Percentiles rank a stretch among this genome's conserved stretches.
Conservation (phyloP, 2,888 invertebrate species). For the Orthosia cruda region DNA sequence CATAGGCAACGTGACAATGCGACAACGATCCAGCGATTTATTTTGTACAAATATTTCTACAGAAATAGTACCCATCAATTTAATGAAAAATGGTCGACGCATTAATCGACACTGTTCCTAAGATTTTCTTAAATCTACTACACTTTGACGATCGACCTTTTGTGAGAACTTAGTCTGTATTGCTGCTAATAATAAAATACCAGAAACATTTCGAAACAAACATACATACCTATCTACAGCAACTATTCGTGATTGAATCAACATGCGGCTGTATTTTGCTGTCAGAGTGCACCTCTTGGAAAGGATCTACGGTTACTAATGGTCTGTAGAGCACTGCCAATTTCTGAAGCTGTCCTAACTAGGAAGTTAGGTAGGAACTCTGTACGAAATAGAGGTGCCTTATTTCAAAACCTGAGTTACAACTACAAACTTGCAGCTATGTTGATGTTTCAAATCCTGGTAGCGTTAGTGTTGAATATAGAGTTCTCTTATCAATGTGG, state of each 20-base stretch:
- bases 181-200: no score
- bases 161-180: no score
- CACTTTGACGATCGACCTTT: background rate
- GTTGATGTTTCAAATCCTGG: no score
- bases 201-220: background rate
- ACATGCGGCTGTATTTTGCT: background rate
- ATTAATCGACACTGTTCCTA: no score
- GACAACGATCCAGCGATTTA: no score
- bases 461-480: background rate
- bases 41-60: no score
- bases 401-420: background rate
- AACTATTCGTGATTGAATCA: conserved; percentile 1
- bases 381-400: background rate
- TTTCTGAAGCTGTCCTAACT: background rate
- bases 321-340: conserved; percentile 2
- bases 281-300: background rate
- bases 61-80: no score
- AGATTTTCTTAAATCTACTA: background rate
- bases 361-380: background rate
- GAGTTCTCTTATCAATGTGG: no score
- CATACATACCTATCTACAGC: background rate
- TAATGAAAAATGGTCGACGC: no score
- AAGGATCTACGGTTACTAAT: conserved; percentile 27
- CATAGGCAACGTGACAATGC: no score
- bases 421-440: background rate